Percentiles rank a stretch among this genome's conserved stretches.
These are phyloP conservation scores for Holocentrus rufus DNA, from an alignment of 2,797 vertebrate genomes.

Conservation along the genomic window DNA sequence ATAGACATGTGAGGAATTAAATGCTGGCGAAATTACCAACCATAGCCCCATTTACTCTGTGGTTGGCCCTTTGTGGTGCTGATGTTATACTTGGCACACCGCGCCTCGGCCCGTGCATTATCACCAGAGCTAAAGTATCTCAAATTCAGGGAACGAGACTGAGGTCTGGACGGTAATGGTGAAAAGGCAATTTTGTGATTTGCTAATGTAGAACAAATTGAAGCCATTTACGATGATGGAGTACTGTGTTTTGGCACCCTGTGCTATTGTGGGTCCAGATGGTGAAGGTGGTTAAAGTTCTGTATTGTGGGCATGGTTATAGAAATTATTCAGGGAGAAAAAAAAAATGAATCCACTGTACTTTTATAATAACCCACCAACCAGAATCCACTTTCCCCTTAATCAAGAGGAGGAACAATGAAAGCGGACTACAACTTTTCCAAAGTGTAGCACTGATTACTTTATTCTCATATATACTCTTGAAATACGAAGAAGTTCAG, in stretches of 20 bases:
- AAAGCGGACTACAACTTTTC: constrained; percentile 26
- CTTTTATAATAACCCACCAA: not conserved
- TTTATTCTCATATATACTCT: constrained; percentile 21
- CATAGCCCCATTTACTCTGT: constrained; percentile 51
- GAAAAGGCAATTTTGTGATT: constrained; percentile 63
- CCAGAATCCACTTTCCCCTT: not conserved
- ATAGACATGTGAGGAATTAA: constrained; percentile 73
- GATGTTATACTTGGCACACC: constrained; percentile 55
- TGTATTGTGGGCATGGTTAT: not conserved
- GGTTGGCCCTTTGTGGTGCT: constrained; percentile 52
- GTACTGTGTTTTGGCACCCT: constrained; percentile 31
- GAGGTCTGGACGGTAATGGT: constrained; percentile 45
- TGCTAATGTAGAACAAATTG: constrained; percentile 68
- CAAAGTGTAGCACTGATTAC: constrained; percentile 33
- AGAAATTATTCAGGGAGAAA: constrained; percentile 5
- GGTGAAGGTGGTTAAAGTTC: constrained; percentile 28
- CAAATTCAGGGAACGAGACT: constrained; percentile 33
- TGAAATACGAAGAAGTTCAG: constrained; percentile 48
- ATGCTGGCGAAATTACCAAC: constrained; percentile 62
- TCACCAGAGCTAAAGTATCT: constrained; percentile 20
- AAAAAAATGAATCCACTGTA: constrained; percentile 12
- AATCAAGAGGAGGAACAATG: not conserved
- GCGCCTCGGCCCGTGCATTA: constrained; percentile 20
- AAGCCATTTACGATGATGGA: constrained; percentile 43
- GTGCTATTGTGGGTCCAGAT: constrained; percentile 41